A percentile compares a stretch with the other conserved stretches of the same genome.
These are phyloP conservation scores for Apodemia mormo DNA, from an alignment of 2,888 invertebrate genomes.

Conservation along the genomic window DNA sequence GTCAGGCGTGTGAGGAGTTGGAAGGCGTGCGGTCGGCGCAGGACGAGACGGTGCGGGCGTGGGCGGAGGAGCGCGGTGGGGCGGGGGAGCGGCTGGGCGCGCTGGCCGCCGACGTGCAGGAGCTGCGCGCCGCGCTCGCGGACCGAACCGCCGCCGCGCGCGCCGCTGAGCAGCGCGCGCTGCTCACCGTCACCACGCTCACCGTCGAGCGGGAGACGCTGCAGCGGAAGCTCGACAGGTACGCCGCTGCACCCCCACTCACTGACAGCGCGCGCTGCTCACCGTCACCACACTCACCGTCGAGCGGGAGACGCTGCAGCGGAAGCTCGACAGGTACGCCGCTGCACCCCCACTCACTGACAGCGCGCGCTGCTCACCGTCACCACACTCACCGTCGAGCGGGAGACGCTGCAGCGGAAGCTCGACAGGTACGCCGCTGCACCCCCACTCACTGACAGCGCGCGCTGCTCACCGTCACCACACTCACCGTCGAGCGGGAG, in stretches of 20 bases:
- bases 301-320: too few relatives aligned
- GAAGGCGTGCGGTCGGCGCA: constrained; percentile 77
- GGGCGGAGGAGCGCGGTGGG: constrained; percentile 54
- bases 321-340: too few relatives aligned
- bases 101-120: constrained; percentile 43
- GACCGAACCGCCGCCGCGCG: constrained; percentile 43
- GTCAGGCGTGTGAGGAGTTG: constrained; percentile 69
- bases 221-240: constrained; percentile 65
- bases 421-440: too few relatives aligned
- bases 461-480: too few relatives aligned
- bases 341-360: too few relatives aligned
- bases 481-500: too few relatives aligned
- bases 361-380: too few relatives aligned
- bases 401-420: too few relatives aligned
- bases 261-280: constrained; percentile 54
- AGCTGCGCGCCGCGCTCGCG: constrained; percentile 39
- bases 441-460: too few relatives aligned
- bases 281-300: too few relatives aligned
- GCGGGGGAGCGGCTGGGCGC: constrained; percentile 39
- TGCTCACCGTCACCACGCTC: constrained; percentile 64
- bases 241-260: not conserved
- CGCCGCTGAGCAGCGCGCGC: constrained; percentile 48
- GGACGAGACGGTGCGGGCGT: constrained; percentile 70
- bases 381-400: too few relatives aligned
- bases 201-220: constrained; percentile 70